Evolutionary conservation across 2,113 vertebrate species (phyloP), one percentile per base, ranked within the genome.

Genomic region (Cynoglossus semilaevis): DNA sequence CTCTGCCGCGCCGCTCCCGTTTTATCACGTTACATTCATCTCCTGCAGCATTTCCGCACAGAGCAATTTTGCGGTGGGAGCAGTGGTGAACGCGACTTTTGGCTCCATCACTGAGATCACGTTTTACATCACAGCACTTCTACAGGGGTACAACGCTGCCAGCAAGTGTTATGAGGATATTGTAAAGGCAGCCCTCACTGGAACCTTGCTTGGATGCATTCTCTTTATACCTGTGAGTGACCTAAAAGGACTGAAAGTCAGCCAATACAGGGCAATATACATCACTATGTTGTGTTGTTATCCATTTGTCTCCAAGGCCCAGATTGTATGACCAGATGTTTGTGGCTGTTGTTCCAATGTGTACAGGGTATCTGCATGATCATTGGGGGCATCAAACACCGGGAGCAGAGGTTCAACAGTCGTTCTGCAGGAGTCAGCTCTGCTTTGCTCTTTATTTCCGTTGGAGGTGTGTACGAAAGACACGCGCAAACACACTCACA

Each of bases 21-120:
- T 41, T 41, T 12, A 13, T 41, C 10, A 11, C 14, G 1, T 41
- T 5, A 14, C 38, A 11, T 43, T 16, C 7, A 48, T 1, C 18
- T n/a, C 3, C 51, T 34, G 1, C 82, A 96, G 94, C 72, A 91
- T 96, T 80, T 96, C 94, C 0, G 94, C 94, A 1, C 94, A 96
- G 88, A 94, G 94, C 67, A 94, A 92, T 74, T 96, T 95, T 0
- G 94, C 94, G 0, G 89, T 96, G 61, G 94, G 94, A 0, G 94
- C 94, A 0, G 94, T 96, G 81, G 93, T 96, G 45, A 96, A 95
- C 0, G 94, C 94, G 4, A 94, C 94, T 0, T 96, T 95, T 0
- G 94, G 94, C 51, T 96, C 94, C 78, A 93, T 95, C 82, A 93
- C 91, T 0, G 94, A 96, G 82, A 90, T 96, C 72, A 94, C 94